Percentiles rank a stretch among this genome's conserved stretches.
These are phyloP conservation scores for Micoletzkya japonica DNA, from an alignment of 2,888 invertebrate species.

Conservation along the genomic window DNA sequence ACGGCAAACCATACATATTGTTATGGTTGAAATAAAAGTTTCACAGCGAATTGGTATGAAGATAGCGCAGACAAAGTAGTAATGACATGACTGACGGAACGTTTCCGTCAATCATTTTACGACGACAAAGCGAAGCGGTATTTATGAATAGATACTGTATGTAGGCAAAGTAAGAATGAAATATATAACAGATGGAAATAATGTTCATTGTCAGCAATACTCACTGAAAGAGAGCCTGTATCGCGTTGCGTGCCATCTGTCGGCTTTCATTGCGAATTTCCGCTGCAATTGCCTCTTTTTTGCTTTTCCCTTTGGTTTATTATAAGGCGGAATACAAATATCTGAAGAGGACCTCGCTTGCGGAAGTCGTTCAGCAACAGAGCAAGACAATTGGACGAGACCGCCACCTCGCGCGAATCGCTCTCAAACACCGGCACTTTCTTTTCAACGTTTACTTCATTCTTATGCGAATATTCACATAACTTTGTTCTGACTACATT, in stretches of 20 bases:
- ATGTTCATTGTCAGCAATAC: no score
- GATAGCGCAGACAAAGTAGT: not conserved
- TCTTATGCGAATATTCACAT: not conserved
- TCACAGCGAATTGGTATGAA: not conserved
- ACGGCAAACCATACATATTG: no score
- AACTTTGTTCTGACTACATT: not conserved
- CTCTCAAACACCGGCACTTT: not conserved
- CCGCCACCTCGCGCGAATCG: constrained; percentile 15
- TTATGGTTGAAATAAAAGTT: no score
- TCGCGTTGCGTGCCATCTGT: constrained; percentile 5
- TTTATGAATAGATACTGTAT: not conserved
- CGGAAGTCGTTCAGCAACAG: constrained; percentile 21
- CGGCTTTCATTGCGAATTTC: constrained; percentile 14
- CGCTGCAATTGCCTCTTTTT: not conserved
- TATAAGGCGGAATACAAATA: not conserved
- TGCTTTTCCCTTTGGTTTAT: not conserved
- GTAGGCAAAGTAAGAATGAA: not conserved
- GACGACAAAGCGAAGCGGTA: not conserved
- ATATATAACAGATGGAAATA: no score
- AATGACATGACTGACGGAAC: no score
- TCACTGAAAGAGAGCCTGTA: constrained; percentile 25
- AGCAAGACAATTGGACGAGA: constrained; percentile 23
- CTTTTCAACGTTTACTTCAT: not conserved
- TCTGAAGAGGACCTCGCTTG: not conserved
- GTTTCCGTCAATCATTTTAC: no score